Evolutionary conservation across 2,113 vertebrate genomes (phyloP).

Genomic region (Eleginops maclovinus): DNA sequence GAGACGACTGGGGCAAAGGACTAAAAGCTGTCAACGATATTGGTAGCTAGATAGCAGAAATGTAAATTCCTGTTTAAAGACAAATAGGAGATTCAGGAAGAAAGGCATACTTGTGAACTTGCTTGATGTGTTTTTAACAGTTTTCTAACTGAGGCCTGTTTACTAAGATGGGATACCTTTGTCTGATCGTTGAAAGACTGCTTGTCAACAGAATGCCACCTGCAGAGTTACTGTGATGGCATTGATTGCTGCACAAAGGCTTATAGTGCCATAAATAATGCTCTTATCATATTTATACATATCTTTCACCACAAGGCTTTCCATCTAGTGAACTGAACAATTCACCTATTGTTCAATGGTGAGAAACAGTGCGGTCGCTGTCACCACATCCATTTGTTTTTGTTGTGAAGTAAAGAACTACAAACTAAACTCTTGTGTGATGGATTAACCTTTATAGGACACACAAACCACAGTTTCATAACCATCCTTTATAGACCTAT

Average conservation of each 20-base stretch:
- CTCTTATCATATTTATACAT: background rate
- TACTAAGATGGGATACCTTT: background rate
- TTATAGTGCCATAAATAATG: background rate
- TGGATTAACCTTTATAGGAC: background rate
- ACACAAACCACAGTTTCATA: background rate
- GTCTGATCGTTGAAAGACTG: background rate
- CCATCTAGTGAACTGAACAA: background rate
- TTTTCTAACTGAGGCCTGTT: background rate
- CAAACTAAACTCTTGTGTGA: background rate
- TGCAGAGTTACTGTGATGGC: background rate
- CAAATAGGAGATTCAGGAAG: slow-evolving; percentile 24
- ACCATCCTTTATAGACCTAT: background rate
- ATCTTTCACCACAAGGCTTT: background rate
- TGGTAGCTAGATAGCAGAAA: slow-evolving; percentile 32
- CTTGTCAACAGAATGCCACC: background rate
- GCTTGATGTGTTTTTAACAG: background rate
- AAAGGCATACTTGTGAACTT: slow-evolving; percentile 31
- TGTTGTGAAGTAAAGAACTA: background rate
- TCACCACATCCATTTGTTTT: slow-evolving; percentile 13
- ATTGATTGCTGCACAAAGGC: background rate
- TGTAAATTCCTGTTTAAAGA: slow-evolving; percentile 50
- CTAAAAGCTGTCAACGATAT: slow-evolving; percentile 29
- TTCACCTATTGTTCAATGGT: background rate
- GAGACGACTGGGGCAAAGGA: slow-evolving; percentile 28
- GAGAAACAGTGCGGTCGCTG: background rate